Conservation (phyloP, 2,113 vertebrate genomes). For the Ptilorrhoa leucosticta region DNA sequence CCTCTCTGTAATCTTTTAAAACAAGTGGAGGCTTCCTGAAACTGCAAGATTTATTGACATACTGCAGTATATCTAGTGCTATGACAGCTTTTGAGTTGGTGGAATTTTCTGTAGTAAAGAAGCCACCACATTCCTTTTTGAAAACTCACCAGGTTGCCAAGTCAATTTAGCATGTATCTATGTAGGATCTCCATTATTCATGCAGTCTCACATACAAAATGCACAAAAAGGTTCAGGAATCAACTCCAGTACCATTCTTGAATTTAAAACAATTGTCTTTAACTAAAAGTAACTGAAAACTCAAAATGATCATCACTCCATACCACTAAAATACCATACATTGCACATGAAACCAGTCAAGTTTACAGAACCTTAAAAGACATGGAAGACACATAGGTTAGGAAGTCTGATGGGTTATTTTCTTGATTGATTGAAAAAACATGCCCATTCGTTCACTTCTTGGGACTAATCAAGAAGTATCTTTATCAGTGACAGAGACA, state of each 20-base stretch:
- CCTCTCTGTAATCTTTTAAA: background rate
- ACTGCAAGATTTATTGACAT: background rate
- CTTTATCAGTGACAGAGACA: background rate
- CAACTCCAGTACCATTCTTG: background rate
- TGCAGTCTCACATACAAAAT: background rate
- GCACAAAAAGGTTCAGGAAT: background rate
- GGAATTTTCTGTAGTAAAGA: background rate
- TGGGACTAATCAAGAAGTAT: background rate
- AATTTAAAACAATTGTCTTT: background rate
- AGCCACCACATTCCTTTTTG: background rate
- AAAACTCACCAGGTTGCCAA: background rate
- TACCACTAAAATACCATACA: background rate
- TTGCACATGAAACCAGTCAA: background rate
- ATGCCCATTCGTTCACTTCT: background rate
- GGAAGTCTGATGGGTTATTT: background rate
- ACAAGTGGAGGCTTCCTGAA: background rate
- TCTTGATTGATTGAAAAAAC: background rate
- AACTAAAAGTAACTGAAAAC: background rate
- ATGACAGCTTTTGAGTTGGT: background rate
- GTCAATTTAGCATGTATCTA: background rate
- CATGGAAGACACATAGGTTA: background rate
- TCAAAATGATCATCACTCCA: background rate
- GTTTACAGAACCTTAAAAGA: background rate
- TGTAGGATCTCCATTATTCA: background rate
- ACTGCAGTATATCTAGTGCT: background rate